Base-by-base conservation (phyloP, 2,113 vertebrate species). In the Etheostoma cragini region DNA sequence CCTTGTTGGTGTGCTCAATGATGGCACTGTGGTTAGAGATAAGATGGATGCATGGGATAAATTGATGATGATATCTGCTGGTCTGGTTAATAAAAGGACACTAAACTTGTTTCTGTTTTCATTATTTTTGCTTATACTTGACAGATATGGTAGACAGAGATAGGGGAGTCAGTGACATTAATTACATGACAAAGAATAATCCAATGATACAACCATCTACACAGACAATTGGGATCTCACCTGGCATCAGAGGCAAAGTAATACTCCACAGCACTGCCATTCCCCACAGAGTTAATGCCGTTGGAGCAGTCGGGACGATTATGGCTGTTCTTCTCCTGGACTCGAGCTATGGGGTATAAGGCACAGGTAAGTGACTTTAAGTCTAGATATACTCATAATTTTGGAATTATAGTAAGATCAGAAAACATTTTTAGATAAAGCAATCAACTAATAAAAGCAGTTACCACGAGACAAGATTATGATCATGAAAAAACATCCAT, bases 211-310 rank as follows among this genome's bases (percentile, higher is more conserved):
- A 1, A 33, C 16, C 45, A 57, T 24, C 47, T 52, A 24, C 14
- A 64, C 56, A 73, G 21, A 70, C 19, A 61, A 4, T 6, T 50
- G 22, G 21, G 35, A 6, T 78, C 78, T 84, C 90, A 98, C 98
- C 98, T 99, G 46, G 98, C 98, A 50, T 99, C 98, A 38, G 98
- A 99, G 64, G 98, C 98, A 78, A 99, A 99, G 93, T 96, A 99
- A 89, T 97, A 99, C 88, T 99, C 98, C 90, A 99, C 96, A 0
- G 96, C 95, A 54, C 95, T 95, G 69, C 96, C 92, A 35, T 93
- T 91, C 4, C 96, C 96, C 4, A 96, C 94, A 8, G 96, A 96
- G 21, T 96, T 95, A 80, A 98, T 95, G 57, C 91, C 92, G 21
- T 93, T 95, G 19, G 95, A 94, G 90, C 93, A 93, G 83, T 97